Conservation (phyloP, 2,888 invertebrate genomes). For the Leucophora obtusa region DNA sequence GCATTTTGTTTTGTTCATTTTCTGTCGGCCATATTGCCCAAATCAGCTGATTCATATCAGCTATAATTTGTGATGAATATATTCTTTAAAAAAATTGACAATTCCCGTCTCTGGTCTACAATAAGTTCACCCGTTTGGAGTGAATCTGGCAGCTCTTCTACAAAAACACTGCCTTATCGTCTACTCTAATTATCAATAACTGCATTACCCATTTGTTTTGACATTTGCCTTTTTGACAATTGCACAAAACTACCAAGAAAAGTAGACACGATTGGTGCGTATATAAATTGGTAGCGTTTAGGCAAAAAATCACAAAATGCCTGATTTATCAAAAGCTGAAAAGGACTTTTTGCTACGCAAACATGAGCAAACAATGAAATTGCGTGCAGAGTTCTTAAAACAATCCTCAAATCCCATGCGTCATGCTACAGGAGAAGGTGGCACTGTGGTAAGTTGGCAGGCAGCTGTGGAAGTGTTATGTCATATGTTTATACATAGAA, state of each 20-base stretch:
- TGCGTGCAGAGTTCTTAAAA: constrained; percentile 85
- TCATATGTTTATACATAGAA: constrained; percentile 71
- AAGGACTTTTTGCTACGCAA: constrained; percentile 72
- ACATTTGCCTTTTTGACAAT: constrained; percentile 39
- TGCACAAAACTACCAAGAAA: not conserved
- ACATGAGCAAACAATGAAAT: constrained; percentile 74
- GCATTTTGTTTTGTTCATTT: too few relatives aligned
- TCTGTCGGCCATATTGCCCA: too few relatives aligned
- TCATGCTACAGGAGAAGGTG: constrained; percentile 84
- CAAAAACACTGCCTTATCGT: constrained; percentile 14
- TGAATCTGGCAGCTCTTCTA: not conserved
- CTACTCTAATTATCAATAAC: not conserved
- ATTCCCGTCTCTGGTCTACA: too few relatives aligned
- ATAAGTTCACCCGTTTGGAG: too few relatives aligned
- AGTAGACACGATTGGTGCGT: constrained; percentile 13
- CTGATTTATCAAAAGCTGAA: constrained; percentile 70
- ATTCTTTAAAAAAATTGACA: too few relatives aligned
- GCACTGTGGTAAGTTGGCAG: constrained; percentile 83
- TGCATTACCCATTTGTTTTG: constrained; percentile 34
- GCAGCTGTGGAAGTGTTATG: constrained; percentile 72
- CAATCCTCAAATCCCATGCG: constrained; percentile 85
- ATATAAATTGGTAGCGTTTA: constrained; percentile 3
- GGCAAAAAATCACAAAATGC: constrained; percentile 42
- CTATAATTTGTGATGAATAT: too few relatives aligned
- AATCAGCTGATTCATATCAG: too few relatives aligned